Evolutionary conservation across 2,113 vertebrate genomes (phyloP).

Genomic region (Plectropomus leopardus): DNA sequence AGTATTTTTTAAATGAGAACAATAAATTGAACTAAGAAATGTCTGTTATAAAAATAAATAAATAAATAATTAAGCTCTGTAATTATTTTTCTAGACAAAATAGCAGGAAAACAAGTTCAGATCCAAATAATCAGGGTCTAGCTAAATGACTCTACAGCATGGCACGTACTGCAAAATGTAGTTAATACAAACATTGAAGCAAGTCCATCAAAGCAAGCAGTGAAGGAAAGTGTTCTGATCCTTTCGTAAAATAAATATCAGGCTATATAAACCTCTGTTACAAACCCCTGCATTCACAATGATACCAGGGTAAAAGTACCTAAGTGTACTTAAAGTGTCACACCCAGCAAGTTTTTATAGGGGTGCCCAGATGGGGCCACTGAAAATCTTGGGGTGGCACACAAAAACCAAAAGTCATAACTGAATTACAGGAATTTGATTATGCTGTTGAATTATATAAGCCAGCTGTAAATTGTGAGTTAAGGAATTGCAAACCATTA

Average conservation of each 20-base stretch:
- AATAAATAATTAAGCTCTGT: not conserved
- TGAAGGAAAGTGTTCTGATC: not conserved
- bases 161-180: not conserved
- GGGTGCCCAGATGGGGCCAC: too few relatives aligned
- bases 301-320: too few relatives aligned
- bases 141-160: not conserved
- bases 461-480: too few relatives aligned
- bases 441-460: too few relatives aligned
- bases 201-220: not conserved
- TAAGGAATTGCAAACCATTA: too few relatives aligned
- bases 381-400: too few relatives aligned
- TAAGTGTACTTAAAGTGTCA: too few relatives aligned
- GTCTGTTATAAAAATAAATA: not conserved
- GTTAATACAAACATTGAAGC: not conserved
- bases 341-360: too few relatives aligned
- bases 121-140: not conserved
- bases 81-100: not conserved
- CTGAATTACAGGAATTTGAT: too few relatives aligned
- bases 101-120: not conserved
- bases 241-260: not conserved
- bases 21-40: not conserved
- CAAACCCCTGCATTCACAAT: too few relatives aligned
- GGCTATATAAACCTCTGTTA: too few relatives aligned
- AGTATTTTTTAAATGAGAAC: not conserved
- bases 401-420: too few relatives aligned